Evolutionary conservation across 2,113 vertebrate genomes (phyloP), one percentile per base, ranked within the genome.

Genomic region (crab-eating macaque (Macaca fascicularis)): DNA sequence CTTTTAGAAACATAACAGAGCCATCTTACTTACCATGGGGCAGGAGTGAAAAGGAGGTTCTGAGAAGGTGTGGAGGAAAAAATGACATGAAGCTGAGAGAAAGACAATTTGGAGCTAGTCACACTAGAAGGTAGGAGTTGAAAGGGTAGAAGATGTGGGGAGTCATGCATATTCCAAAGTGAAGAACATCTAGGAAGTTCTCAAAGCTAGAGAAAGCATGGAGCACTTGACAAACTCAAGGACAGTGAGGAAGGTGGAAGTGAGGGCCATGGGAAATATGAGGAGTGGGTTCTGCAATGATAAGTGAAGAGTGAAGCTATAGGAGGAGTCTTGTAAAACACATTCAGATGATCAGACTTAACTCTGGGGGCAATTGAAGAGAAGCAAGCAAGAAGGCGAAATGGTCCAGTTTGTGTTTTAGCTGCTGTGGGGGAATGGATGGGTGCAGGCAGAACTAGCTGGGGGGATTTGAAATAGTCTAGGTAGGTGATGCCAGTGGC

Each of bases 1-100:
- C 27, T 59, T 95, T 78, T 12, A 25, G 48, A 78, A 72, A 20
- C 38, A 45, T 76, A 83, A 80, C n/a, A 72, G 25, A 90, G n/a
- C 19, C 52, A 81, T 43, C 8, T 40, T 76, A 90, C 45, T 20
- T 57, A 90, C 8, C 20, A 27, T 52, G 14, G 38, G 19, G 9
- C 5, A 61, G n/a, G 20, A 32, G 16, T 40, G 3, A 86, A 23
- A 7, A 72, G 55, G 8, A 38, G 9, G 1, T 88, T 70, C 75
- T 45, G 20, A 97, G 64, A 67, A 82, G 19, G 5, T 59, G 64
- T 89, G 8, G n/a, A 43, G 32, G 23, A 67, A 8, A 86, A 67
- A 82, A 50, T 89, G 64, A 74, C 16, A 43, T 38, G 38, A 35
- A 96, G 19, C 7, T 64, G 25, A 78, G 13, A 57, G 22, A 90